Evolutionary conservation across 2,888 invertebrate species (phyloP).

Genomic region (Dolomedes plantarius): DNA sequence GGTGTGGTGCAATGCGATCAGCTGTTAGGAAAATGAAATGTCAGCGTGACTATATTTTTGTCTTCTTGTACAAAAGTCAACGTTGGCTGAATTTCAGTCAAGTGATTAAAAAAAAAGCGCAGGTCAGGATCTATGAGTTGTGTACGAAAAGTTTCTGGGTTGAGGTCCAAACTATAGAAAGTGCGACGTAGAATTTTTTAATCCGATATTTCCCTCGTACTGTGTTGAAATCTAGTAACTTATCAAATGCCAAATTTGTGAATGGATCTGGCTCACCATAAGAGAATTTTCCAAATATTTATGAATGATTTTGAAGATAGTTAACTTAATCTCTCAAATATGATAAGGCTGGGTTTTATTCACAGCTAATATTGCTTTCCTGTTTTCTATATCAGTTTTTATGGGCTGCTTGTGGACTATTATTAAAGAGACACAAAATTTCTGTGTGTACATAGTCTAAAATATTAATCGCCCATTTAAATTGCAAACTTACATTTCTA

Average conservation of each 20-base stretch:
- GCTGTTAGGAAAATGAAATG: slow-evolving; percentile 29
- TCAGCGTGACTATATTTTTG: not conserved
- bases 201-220: not conserved
- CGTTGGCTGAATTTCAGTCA: not conserved
- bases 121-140: slow-evolving; percentile 19
- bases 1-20: slow-evolving; percentile 78
- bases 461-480: too few species aligned
- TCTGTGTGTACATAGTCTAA: too few species aligned
- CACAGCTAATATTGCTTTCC: too few species aligned
- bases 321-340: too few species aligned
- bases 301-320: too few species aligned
- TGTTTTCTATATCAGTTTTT: too few species aligned
- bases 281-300: too few species aligned
- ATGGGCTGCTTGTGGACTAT: too few species aligned
- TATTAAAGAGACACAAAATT: too few species aligned
- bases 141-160: not conserved
- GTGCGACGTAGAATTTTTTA: not conserved
- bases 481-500: too few species aligned
- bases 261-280: too few species aligned
- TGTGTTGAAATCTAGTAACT: not conserved
- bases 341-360: too few species aligned
- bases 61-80: not conserved
- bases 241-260: not conserved
- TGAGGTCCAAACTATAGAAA: not conserved
- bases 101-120: not conserved